Percentiles rank a stretch among this genome's conserved stretches.
Conservation (phyloP, 2,888 invertebrate species). For the Schizotus pectinicornis region DNA sequence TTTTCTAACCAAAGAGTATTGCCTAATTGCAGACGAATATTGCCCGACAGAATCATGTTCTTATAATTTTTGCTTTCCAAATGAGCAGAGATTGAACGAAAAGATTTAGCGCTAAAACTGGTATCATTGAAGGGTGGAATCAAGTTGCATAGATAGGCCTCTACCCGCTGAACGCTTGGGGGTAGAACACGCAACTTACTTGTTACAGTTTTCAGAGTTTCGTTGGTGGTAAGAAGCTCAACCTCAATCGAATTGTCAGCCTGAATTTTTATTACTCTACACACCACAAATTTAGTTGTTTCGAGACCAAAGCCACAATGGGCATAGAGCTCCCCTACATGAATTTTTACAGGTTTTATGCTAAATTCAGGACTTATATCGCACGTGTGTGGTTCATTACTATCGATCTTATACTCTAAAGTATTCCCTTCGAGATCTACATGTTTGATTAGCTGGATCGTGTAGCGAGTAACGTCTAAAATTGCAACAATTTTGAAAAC, state of each 20-base stretch:
- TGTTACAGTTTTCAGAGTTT: constrained; percentile 58
- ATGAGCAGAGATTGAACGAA: constrained; percentile 24
- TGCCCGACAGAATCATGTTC: constrained; percentile 53
- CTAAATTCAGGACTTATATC: not conserved
- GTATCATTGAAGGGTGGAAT: constrained; percentile 50
- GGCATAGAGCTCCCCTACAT: constrained; percentile 66
- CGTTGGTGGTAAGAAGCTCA: constrained; percentile 47
- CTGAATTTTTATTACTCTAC: constrained; percentile 62
- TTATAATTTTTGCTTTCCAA: constrained; percentile 38
- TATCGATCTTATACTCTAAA: constrained; percentile 5
- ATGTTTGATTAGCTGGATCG: constrained; percentile 64
- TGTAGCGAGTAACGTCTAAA: constrained; percentile 67
- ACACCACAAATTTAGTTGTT: constrained; percentile 61
- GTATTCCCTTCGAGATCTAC: constrained; percentile 41
- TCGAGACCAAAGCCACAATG: constrained; percentile 20
- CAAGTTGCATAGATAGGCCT: constrained; percentile 46
- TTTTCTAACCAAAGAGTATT: constrained; percentile 71
- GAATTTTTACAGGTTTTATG: constrained; percentile 45
- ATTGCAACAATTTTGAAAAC: constrained; percentile 65
- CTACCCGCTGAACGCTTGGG: constrained; percentile 51
- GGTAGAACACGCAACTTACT: constrained; percentile 61
- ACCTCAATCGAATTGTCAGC: constrained; percentile 33
- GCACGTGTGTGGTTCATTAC: constrained; percentile 56
- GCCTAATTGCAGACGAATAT: constrained; percentile 65
- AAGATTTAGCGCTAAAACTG: constrained; percentile 41